phyloP scores from a whole-genome alignment of 2,888 invertebrate genomes.

The Chrysodeixis includens region DNA sequence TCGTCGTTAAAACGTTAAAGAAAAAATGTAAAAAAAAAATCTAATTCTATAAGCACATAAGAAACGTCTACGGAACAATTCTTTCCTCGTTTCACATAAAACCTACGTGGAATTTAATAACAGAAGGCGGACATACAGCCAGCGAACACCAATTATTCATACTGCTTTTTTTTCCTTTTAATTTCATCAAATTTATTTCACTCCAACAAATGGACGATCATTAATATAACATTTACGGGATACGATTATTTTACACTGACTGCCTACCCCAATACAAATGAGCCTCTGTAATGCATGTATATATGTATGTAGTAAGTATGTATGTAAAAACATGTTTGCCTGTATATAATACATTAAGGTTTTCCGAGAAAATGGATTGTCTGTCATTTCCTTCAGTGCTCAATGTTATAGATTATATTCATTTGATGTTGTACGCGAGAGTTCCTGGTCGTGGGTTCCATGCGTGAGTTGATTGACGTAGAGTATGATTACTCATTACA shows the following conservation, averaged over 20 bases:
- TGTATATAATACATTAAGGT: slow-evolving; percentile 47
- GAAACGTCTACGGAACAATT: slow-evolving; percentile 36
- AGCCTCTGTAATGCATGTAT: slow-evolving; percentile 54
- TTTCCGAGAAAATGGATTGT: slow-evolving; percentile 50
- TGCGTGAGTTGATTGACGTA: background rate
- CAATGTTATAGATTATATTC: slow-evolving; percentile 18
- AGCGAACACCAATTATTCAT: slow-evolving; percentile 69
- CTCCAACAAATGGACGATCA: slow-evolving; percentile 76
- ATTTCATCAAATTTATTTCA: slow-evolving; percentile 83
- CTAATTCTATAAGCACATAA: slow-evolving; percentile 15
- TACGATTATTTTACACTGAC: slow-evolving; percentile 68
- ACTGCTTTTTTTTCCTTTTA: slow-evolving; percentile 73
- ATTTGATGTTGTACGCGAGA: background rate
- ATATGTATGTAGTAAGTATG: slow-evolving; percentile 32
- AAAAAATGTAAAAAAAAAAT: background rate
- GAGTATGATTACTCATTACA: background rate
- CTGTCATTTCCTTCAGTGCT: slow-evolving; percentile 50
- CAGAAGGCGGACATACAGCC: slow-evolving; percentile 64
- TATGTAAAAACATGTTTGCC: slow-evolving; percentile 39
- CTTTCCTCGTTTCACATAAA: slow-evolving; percentile 50
- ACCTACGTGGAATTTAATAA: slow-evolving; percentile 63
- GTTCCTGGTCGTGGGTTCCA: background rate
- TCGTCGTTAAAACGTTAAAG: background rate
- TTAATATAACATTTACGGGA: slow-evolving; percentile 78
- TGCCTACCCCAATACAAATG: slow-evolving; percentile 59